phyloP scores from a whole-genome alignment of 1,140 invertebrate species.

The Wiebesia pumilae region DNA sequence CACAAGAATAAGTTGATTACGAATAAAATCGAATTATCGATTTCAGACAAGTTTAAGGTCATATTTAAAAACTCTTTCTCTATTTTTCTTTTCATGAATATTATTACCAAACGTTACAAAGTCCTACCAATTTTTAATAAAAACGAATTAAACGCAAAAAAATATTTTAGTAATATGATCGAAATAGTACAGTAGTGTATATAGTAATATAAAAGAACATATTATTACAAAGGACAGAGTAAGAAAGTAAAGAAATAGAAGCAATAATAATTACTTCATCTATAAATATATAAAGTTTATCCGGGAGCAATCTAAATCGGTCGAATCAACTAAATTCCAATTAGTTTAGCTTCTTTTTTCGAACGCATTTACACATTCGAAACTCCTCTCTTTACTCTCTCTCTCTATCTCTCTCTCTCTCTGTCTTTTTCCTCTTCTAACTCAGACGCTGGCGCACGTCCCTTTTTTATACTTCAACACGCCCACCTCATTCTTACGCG shows the following conservation, averaged over 20 bases:
- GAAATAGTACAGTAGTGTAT: too few relatives aligned
- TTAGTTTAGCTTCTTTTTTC: slow-evolving; percentile 37
- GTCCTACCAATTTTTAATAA: too few relatives aligned
- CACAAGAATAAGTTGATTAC: too few relatives aligned
- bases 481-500: slow-evolving; percentile 61
- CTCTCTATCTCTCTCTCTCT: background rate
- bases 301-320: slow-evolving; percentile 17
- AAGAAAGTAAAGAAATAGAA: background rate
- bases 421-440: slow-evolving; percentile 50
- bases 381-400: slow-evolving; percentile 5
- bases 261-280: background rate
- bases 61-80: too few relatives aligned
- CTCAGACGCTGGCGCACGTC: slow-evolving; percentile 45
- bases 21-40: too few relatives aligned
- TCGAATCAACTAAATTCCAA: slow-evolving; percentile 45
- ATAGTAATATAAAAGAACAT: too few relatives aligned
- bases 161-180: too few relatives aligned
- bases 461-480: slow-evolving; percentile 58
- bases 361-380: slow-evolving; percentile 25
- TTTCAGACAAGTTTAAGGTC: too few relatives aligned
- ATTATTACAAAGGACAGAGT: too few relatives aligned
- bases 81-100: too few relatives aligned
- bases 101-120: too few relatives aligned
- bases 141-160: too few relatives aligned
- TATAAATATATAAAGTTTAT: background rate